Percentiles rank a stretch among this genome's conserved stretches.
Evolutionary conservation across 2,113 vertebrate genomes (phyloP).

Genomic region (Craseonycteris thonglongyai): DNA sequence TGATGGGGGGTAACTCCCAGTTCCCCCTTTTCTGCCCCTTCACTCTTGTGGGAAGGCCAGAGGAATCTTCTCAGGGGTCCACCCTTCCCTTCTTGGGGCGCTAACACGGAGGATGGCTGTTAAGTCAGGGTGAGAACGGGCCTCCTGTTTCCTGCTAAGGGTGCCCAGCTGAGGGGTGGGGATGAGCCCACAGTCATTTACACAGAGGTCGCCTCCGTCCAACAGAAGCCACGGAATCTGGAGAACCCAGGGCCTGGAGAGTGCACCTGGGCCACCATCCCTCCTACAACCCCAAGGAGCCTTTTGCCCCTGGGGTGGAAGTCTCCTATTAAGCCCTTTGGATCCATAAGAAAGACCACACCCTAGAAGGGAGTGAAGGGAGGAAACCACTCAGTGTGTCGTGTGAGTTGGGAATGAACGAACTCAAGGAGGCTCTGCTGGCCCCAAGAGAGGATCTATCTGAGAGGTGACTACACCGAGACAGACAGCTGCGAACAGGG

Average conservation of each 20-base stretch:
- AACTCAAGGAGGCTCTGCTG: background rate
- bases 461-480: background rate
- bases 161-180: slow-evolving; percentile 2
- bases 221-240: background rate
- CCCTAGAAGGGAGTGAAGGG: background rate
- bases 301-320: background rate
- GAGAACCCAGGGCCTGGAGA: background rate
- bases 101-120: background rate
- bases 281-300: background rate
- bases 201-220: background rate
- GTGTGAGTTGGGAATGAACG: background rate
- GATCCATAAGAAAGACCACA: background rate
- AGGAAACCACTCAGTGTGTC: background rate
- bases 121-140: background rate
- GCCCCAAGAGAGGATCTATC: background rate
- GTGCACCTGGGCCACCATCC: background rate
- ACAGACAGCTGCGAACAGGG: accelerated
- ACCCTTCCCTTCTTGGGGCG: background rate
- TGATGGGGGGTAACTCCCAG: background rate
- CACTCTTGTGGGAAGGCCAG: background rate
- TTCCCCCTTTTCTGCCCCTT: background rate
- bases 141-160: slow-evolving; percentile 13
- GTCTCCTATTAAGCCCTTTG: slow-evolving; percentile 60
- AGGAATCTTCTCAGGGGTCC: background rate
- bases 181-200: background rate